These are phyloP conservation scores for Formicarius rufipectus DNA, from an alignment of 2,113 vertebrate genomes.

Conservation along the genomic window DNA sequence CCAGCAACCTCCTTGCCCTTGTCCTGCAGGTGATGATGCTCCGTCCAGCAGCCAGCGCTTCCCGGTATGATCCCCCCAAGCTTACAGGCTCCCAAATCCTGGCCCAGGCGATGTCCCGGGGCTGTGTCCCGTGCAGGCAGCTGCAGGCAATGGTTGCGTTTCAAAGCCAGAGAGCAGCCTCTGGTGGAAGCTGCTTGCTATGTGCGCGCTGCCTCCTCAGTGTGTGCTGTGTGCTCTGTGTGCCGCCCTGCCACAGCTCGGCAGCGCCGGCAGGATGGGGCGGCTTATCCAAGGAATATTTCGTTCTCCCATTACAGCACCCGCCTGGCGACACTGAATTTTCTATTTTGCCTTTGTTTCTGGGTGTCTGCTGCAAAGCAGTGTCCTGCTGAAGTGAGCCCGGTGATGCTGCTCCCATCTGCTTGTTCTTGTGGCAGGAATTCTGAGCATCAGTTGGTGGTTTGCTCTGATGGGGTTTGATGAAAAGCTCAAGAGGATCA, in stretches of 20 bases:
- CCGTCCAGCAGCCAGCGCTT: background rate
- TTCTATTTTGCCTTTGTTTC: background rate
- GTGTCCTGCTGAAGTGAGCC: fast-evolving
- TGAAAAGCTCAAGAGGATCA: background rate
- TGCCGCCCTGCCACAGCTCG: background rate
- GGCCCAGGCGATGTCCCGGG: background rate
- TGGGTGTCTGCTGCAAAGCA: background rate
- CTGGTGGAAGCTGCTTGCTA: slow-evolving; percentile 35
- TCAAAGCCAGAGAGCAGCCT: slow-evolving; percentile 48
- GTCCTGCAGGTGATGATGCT: background rate
- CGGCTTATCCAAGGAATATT: fast-evolving
- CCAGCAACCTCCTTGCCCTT: background rate
- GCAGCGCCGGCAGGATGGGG: background rate
- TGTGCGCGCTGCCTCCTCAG: background rate
- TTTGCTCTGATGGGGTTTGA: background rate
- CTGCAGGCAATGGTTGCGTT: background rate
- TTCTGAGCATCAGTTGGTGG: background rate
- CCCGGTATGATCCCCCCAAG: background rate
- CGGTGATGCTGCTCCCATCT: fast-evolving
- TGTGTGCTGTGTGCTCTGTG: background rate
- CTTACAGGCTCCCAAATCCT: fast-evolving
- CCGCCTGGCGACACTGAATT: fast-evolving
- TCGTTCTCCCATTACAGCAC: fast-evolving
- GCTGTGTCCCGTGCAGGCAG: background rate
- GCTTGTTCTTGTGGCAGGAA: background rate